Base-by-base conservation (phyloP, 2,113 vertebrate species). In the Formicarius rufipectus region DNA sequence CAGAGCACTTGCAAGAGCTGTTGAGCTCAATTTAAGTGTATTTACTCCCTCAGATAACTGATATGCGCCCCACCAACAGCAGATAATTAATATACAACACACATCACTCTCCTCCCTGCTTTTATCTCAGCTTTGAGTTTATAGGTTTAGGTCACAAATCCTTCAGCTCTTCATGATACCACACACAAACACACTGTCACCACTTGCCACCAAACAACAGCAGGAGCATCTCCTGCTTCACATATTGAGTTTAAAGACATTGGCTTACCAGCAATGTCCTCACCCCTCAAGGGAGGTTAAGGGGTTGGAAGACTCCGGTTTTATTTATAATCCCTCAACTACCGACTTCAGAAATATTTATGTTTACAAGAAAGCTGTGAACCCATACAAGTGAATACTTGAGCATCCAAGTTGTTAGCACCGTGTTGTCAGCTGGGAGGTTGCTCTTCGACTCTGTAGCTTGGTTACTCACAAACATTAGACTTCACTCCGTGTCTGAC, bases 101-200 rank as follows among this genome's bases (percentile, higher is more conserved):
- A 84, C 12, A 55, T 6, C 47, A 40, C 81, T 74, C 94, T 91
- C 76, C 71, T 86, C 72, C 40, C 39, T 49, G 64, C 49, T 79
- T 92, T 95, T 62, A 53, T 19, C 49, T 69, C 92, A 93, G 66
- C 81, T 88, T 58, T 40, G 30, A 77, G 62, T 81, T 89, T 66
- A 92, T 87, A 82, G 81, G 82, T 78, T 95, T 75, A 93, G 81
- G 69, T 83, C 74, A 73, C 89, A 94, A 95, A 96, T 90, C 93
- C 94, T 58, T 58, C 89, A 95, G 91, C 77, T 95, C 90, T 16
- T 40, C 69, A 25, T 5, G 62, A 96, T 89, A 89, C 50, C 69
- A 12, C 81, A 45, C 79, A 56, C 52, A 35, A 59, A 59, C 58
- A 50, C 44, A 4, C 30, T 9, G 80, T 49, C 87, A 77, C 31